Base-by-base conservation (phyloP, 2,113 vertebrate genomes). In the Phalacrocorax aristotelis region DNA sequence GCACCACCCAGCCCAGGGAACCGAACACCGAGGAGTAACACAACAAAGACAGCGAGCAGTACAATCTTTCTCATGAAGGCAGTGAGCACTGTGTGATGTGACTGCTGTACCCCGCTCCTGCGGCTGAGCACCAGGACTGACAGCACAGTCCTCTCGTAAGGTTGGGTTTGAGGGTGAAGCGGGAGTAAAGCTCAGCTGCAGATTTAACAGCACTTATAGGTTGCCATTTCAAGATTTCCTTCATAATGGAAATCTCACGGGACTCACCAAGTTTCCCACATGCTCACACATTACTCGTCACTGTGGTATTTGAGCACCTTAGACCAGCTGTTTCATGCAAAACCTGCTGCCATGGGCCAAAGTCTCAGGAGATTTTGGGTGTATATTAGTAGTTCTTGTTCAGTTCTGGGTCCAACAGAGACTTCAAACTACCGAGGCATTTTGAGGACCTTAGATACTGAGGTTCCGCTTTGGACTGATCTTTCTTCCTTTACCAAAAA, bases 401-500 rank as follows among this genome's bases (percentile, higher is more conserved):
- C n/a, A 66, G 22, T 76, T 92, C 84, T 69, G 46, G 26, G 48
- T 90, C 68, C 86, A 83, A 60, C 27, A 44, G 5, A 90, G 58
- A 66, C 57, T 62, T 71, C 87, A 86, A 27, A 70, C n/a, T 57
- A 49, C 48, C 22, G 61, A 88, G 86, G 72, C 34, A 80, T 66
- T 91, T 71, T 62, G 62, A 95, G 27, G 71, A 48, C 15, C 40
- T 92, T 77, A 86, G 74, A 77, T 46, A 93, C 9, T 61, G 65
- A 77, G 62, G 32, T 71, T 86, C 71, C 0, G 0, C 60, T 88
- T 77, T 89, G 54, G 68, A 86, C 89, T 83, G 65, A 82, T 70
- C 89, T 92, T 79, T 80, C 78, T 95, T 94, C 94, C 81, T 84
- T 97, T 38, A 60, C 55, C 80, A 81, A 64, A 89, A 95, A 92